A percentile compares a stretch with the other conserved stretches of the same genome.
phyloP scores from a whole-genome alignment of 1,140 invertebrate species.

The Dendrolimus punctatus region DNA sequence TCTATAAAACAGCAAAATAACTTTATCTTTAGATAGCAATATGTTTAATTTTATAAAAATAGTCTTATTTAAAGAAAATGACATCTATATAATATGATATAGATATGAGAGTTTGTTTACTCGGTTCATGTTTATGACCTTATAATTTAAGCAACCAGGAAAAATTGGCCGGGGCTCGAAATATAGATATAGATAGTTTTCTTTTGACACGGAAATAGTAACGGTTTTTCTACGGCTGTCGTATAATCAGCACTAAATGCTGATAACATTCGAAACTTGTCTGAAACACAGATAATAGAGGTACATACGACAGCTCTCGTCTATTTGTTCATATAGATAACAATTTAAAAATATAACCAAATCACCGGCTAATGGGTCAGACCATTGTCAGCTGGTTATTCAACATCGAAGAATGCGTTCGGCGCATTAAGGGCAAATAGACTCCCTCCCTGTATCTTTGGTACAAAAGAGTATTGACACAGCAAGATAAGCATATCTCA shows the following conservation, averaged over 20 bases:
- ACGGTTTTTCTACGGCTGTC: too few species aligned
- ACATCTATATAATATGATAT: too few species aligned
- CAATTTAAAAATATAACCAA: conserved; percentile 26
- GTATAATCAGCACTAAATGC: conserved; percentile 11
- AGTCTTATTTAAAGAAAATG: too few species aligned
- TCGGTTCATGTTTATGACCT: too few species aligned
- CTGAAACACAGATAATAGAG: conserved; percentile 12
- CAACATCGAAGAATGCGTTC: conserved; percentile 51
- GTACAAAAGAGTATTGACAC: conserved; percentile 69
- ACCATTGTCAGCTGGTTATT: conserved; percentile 48
- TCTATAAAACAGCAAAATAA: too few species aligned
- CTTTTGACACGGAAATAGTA: too few species aligned
- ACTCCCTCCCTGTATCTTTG: conserved; percentile 57
- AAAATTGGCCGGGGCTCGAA: too few species aligned
- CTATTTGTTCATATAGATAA: conserved; percentile 22
- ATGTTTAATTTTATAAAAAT: too few species aligned
- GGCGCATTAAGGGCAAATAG: conserved; percentile 62
- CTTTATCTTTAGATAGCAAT: too few species aligned
- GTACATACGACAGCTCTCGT: conserved; percentile 15
- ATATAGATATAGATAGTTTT: too few species aligned
- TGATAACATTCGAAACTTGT: conserved; percentile 21
- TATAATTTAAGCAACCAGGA: too few species aligned
- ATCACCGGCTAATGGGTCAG: conserved; percentile 47
- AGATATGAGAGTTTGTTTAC: too few species aligned
- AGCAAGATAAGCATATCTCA: conserved; percentile 57